Evolutionary conservation across 2,797 vertebrate species (phyloP), one percentile per base, ranked within the genome.

Genomic region (Enteromius anoplus): DNA sequence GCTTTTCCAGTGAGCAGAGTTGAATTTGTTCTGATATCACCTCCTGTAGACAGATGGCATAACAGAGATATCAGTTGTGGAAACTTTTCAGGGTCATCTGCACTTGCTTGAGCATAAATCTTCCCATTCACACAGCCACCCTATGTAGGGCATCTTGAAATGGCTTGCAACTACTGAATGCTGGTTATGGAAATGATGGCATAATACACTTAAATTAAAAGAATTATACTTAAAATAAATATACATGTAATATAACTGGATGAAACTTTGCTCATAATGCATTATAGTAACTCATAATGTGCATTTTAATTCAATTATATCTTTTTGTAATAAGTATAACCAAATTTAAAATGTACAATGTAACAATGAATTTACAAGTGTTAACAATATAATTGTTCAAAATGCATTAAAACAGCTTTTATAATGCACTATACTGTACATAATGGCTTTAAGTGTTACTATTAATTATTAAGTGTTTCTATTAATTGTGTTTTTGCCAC

Each of bases 41-140:
- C 55, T 8, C 23, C 34, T 15, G 21, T 53, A 34, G 37, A 82
- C 73, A 71, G 76, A 55, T 47, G 62, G 14, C 32, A 66, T 64
- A 75, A 64, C 29, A 64, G 47, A 66, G 34, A 23, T n/a, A 64
- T 32, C n/a, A 3, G 47, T 78, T 75, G 21, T 71, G 55, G 47
- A 71, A 51, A 71, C 23, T 42, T 84, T 42, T 58, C 64, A 37
- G 60, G 60, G 64, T 80, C 78, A 64, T 47, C 42, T 78, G 58
- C 29, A 65, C 40, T 23, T 78, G 26, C 15, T 23, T 75, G 26
- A 0, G 26, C 19, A 72, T 72, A 47, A 72, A 81, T 81, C 21
- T 29, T 62, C 26, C 26, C 5, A 29, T 6, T 62, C 23, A 15
- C 26, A 19, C 14, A 34, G 62, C 2, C 34, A 34, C 29, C 7